Base-by-base conservation (phyloP, 2,113 vertebrate species). In the Plecturocebus donacophilus region DNA sequence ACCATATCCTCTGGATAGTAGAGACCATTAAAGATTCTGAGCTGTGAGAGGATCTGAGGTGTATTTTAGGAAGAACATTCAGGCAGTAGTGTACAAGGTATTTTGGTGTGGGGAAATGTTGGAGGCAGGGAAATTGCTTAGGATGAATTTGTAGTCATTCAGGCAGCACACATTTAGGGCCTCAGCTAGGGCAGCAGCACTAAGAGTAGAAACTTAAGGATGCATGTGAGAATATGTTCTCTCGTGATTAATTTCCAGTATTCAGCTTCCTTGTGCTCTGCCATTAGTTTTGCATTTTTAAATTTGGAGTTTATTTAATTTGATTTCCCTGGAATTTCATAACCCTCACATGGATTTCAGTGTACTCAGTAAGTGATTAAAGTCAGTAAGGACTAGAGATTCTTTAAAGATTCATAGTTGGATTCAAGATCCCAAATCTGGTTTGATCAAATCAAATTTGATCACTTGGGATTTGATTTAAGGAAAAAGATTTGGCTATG, bases 361-460 rank as follows among this genome's bases (percentile, higher is more conserved):
- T 64, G 8, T 71, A 16, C 27, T 85, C 35, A 49, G 3, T 58
- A 77, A 42, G 85, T 64, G 30, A 52, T 73, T 82, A 49, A 94
- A 49, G 12, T 76, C 35, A 75, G 19, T 40, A 64, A 73, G 32
- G 47, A 71, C n/a, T 21, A 25, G 47, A 80, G 77, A 80, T 54
- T 80, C 35, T 20, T n/a, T 80, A 68, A 91, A 87, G 79, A 83
- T 64, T 76, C 73, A 47, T 86, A 89, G 56, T 56, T 80, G 23
- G 13, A 68, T 73, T 81, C 23, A 88, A 94, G 40, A 82, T 89
- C 11, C 32, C 23, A 86, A 35, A 64, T 70, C 89, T 89, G 58
- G 19, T 80, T 92, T 94, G 35, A n/a, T n/a, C n/a, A n/a, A n/a
- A n/a, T n/a, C n/a, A n/a, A 87, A 93, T 83, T 85, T 88, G 58